These are phyloP conservation scores for Thyatira batis DNA, from an alignment of 2,888 invertebrate genomes.

Conservation along the genomic window DNA sequence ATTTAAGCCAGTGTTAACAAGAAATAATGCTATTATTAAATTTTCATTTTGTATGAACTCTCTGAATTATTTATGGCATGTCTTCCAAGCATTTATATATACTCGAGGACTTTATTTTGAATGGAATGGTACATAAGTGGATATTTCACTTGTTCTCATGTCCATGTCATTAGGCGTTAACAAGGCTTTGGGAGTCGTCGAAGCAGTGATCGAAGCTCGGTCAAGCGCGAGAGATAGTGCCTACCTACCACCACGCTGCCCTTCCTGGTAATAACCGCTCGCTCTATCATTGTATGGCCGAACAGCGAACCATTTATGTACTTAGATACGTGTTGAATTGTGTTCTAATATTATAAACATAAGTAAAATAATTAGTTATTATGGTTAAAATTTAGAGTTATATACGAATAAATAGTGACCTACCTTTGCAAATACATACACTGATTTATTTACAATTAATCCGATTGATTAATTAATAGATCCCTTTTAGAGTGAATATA, in stretches of 20 bases:
- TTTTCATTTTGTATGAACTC: no score
- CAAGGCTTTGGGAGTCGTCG: slow-evolving; percentile 72
- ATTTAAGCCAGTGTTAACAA: no score
- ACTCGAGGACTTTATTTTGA: slow-evolving; percentile 39
- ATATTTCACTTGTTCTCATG: slow-evolving; percentile 63
- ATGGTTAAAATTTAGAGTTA: no score
- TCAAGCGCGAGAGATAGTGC: slow-evolving; percentile 77
- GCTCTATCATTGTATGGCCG: not conserved
- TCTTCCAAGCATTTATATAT: slow-evolving; percentile 24
- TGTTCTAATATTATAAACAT: not conserved
- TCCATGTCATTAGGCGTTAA: slow-evolving; percentile 75
- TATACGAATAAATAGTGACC: no score
- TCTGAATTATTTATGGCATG: no score
- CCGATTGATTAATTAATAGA: no score
- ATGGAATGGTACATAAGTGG: slow-evolving; percentile 58
- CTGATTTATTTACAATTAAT: no score
- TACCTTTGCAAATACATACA: no score
- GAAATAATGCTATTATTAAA: no score
- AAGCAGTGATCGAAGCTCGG: slow-evolving; percentile 74
- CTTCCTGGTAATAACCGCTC: slow-evolving; percentile 39
- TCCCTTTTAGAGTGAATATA: no score
- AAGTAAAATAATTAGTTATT: no score
- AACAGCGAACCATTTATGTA: not conserved
- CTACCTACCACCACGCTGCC: slow-evolving; percentile 26
- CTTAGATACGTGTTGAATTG: no score